phyloP scores from a whole-genome alignment of 2,797 vertebrate genomes.

The Spinus pinus region DNA sequence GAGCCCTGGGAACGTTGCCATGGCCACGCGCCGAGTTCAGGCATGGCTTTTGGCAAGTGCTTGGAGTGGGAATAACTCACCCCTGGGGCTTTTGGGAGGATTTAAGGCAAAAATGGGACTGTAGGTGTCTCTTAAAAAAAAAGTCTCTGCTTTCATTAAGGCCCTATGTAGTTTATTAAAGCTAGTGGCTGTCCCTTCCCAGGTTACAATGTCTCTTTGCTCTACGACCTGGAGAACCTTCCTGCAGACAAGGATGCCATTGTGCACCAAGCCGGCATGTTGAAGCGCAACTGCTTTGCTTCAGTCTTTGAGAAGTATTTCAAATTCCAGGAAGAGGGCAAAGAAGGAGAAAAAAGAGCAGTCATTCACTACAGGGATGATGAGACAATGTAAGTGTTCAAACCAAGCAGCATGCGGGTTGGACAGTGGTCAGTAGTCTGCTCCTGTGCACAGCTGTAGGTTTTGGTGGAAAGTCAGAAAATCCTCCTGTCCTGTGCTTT shows the following conservation, averaged over 20 bases:
- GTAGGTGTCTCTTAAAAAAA: neutral
- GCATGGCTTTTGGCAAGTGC: neutral
- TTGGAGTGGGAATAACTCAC: neutral
- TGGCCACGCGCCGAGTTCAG: rapidly evolving
- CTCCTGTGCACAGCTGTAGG: neutral
- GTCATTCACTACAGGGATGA: conserved; percentile 98
- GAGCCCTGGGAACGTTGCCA: neutral
- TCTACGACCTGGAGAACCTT: conserved; percentile 92
- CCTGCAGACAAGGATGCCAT: conserved; percentile 89
- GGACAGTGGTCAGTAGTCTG: neutral
- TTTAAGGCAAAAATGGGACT: neutral
- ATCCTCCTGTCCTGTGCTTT: neutral
- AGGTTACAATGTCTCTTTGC: conserved; percentile 98
- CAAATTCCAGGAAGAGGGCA: conserved; percentile 97
- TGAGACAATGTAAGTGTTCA: conserved; percentile 90
- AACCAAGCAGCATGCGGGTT: rapidly evolving
- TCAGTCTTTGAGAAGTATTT: conserved; percentile 99
- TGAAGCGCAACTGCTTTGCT: conserved; percentile 98
- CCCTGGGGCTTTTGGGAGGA: neutral
- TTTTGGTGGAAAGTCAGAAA: neutral
- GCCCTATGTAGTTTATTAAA: neutral
- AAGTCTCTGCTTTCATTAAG: neutral
- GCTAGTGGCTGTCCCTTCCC: neutral
- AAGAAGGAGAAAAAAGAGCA: conserved; percentile 91
- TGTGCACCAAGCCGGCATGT: conserved; percentile 95